Conservation (phyloP, 1,140 invertebrate species). For the Lordiphosa mommai region DNA sequence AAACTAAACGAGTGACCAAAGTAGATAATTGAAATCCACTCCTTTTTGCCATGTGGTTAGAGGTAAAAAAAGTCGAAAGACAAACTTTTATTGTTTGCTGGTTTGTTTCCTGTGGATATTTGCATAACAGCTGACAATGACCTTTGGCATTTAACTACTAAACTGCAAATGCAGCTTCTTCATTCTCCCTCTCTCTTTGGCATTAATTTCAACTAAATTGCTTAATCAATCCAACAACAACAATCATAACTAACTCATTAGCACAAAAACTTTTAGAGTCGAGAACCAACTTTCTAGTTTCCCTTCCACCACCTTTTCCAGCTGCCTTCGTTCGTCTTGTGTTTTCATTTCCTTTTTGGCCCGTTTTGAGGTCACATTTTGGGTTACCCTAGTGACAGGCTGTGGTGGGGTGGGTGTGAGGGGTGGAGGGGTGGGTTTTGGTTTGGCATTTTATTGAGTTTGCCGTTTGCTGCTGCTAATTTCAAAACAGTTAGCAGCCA, state of each 20-base stretch:
- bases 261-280: constrained; percentile 44
- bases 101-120: constrained; percentile 12
- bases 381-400: constrained; percentile 56
- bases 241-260: constrained; percentile 67
- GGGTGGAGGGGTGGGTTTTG: constrained; percentile 1
- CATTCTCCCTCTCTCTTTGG: background rate
- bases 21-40: too few relatives aligned
- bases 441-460: constrained; percentile 48
- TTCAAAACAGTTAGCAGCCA: constrained; percentile 58
- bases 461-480: constrained; percentile 39
- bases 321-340: background rate
- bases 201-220: constrained; percentile 25
- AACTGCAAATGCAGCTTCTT: constrained; percentile 15
- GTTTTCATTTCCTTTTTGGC: background rate
- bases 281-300: background rate
- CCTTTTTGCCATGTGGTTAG: too few relatives aligned
- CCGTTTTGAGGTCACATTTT: constrained; percentile 62
- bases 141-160: constrained; percentile 56
- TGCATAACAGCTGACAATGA: constrained; percentile 59
- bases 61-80: too few relatives aligned
- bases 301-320: background rate
- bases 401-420: background rate
- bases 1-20: too few relatives aligned
- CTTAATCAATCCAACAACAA: constrained; percentile 22
- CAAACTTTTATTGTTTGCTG: too few relatives aligned